Base-by-base conservation (phyloP, 1,140 invertebrate species). In the Cydia fagiglandana region DNA sequence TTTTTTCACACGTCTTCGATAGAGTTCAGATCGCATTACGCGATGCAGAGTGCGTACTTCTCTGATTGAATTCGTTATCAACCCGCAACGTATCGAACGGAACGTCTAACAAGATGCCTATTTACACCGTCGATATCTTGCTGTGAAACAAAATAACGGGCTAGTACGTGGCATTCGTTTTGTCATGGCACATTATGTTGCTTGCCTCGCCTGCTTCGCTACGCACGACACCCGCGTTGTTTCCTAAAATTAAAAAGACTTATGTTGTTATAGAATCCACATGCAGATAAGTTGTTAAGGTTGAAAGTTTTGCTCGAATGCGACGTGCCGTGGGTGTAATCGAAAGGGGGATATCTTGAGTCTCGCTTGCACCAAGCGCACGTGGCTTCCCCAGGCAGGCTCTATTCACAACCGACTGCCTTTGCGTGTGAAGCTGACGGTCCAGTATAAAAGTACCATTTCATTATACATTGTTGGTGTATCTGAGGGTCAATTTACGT, bases 1-100 rank as follows among this genome's bases (percentile, higher is more conserved):
- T 34, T 13, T 13, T 28, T n/a, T 24, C n/a, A 10, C 5, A 28
- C 56, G n/a, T 24, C 17, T 28, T 12, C 66, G 15, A 70, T 70
- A 70, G 66, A 66, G 56, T 66, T 66, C 28, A 13, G 64, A 56
- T 34, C 64, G 64, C 64, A 75, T 76, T 75, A 70, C 75, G 75
- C 47, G 56, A 79, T 74, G 74, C 74, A 76, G 77, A 78, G 76
- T 77, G 74, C 79, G 76, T 77, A 75, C 80, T 80, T 76, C 75
- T 73, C 78, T 86, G 83, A 86, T 86, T 85, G 84, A 86, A 86
- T 86, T 86, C 79, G 76, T 86, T 86, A 86, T 86, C 84, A 83
- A 81, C 77, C 80, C 75, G 77, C 79, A 77, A 77, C 73, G 81
- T 77, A 80, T 84, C 76, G 81, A 82, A 79, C 76, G 82, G 82